Evolutionary conservation across 2,888 invertebrate genomes (phyloP).

Genomic region (Theodoxus fluviatilis): DNA sequence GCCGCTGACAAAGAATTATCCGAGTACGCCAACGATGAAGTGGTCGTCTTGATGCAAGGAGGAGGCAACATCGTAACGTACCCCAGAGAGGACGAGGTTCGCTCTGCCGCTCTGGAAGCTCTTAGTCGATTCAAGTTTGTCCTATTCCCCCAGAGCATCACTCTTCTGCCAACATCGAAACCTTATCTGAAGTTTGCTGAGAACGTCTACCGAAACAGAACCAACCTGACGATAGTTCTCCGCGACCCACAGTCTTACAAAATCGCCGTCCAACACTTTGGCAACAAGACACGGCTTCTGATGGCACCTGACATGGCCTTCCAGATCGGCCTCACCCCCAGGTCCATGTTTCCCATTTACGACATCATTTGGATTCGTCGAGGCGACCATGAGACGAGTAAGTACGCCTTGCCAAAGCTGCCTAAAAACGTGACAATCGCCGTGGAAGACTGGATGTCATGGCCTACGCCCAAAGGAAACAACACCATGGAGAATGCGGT

Average conservation of each 20-base stretch:
- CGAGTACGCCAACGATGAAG: conserved; percentile 16
- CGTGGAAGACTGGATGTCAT: no score
- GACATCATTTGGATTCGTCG: conserved; percentile 36
- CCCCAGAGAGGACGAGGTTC: not conserved
- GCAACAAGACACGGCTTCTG: conserved; percentile 23
- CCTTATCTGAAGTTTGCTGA: conserved; percentile 1
- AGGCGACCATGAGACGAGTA: conserved; percentile 27
- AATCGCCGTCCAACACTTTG: conserved; percentile 24
- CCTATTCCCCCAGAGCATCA: conserved; percentile 35
- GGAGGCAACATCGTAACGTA: conserved; percentile 32
- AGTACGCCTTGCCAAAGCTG: no score
- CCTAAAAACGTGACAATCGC: no score
- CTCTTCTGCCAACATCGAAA: not conserved
- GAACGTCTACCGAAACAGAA: conserved; percentile 26
- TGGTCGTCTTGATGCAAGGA: conserved; percentile 30
- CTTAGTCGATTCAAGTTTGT: conserved; percentile 28
- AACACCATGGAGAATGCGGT: no score
- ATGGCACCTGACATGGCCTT: conserved; percentile 39
- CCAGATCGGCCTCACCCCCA: conserved; percentile 29
- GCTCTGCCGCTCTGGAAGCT: conserved; percentile 14
- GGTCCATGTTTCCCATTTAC: conserved; percentile 32
- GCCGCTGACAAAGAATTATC: conserved; percentile 12
- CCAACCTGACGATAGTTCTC: conserved; percentile 29
- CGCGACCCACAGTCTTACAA: conserved; percentile 28
- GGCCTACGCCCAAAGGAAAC: no score